Evolutionary conservation across 2,113 vertebrate species (phyloP).

Genomic region (Myiozetetes cayanensis): DNA sequence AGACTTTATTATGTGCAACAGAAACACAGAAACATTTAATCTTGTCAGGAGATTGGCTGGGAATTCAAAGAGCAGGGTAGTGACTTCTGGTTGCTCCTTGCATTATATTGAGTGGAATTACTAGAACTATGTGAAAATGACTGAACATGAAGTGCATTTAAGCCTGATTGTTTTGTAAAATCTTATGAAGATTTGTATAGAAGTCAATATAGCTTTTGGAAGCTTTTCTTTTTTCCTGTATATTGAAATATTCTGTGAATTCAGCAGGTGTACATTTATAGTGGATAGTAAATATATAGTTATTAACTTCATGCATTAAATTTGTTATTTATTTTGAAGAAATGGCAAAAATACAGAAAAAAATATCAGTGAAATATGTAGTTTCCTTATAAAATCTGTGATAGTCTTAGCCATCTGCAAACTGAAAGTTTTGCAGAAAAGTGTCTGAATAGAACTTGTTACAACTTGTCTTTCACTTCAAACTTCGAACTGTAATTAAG

Average conservation of each 20-base stretch:
- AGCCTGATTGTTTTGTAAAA: not conserved
- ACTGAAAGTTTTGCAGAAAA: not conserved
- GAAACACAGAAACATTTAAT: not conserved
- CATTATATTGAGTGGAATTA: not conserved
- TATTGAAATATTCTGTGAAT: not conserved
- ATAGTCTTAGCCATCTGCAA: not conserved
- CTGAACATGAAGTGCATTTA: not conserved
- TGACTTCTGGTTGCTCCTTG: not conserved
- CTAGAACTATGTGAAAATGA: not conserved
- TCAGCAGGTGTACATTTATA: not conserved
- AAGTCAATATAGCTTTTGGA: not conserved
- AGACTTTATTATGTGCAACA: not conserved
- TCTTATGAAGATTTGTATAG: not conserved
- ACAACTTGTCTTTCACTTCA: not conserved
- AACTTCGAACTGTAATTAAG: not conserved
- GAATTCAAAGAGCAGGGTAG: not conserved
- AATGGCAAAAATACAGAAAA: not conserved
- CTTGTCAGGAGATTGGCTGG: not conserved
- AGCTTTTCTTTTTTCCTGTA: not conserved
- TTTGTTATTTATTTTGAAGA: not conserved
- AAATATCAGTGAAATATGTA: not conserved
- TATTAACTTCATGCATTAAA: not conserved
- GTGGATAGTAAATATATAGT: not conserved
- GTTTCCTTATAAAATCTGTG: not conserved
- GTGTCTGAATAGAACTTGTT: not conserved